Evolutionary conservation across 2,888 invertebrate species (phyloP).

Genomic region (Auanema sp.): DNA sequence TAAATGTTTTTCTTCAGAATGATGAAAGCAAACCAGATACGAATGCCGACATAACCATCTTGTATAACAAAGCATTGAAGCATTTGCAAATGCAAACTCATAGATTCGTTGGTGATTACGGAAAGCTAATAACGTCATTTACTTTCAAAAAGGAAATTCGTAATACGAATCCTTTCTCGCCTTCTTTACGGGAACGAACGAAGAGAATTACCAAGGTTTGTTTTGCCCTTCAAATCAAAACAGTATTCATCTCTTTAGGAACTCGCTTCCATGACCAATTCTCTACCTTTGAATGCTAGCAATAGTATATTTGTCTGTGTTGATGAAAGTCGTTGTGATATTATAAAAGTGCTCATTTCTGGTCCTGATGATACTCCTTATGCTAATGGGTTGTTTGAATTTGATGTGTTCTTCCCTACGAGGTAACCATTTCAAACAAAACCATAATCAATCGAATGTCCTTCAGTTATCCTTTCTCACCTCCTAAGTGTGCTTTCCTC

Average conservation of each 20-base stretch:
- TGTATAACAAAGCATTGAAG: conserved; percentile 37
- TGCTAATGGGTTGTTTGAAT: conserved; percentile 69
- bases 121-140: conserved; percentile 51
- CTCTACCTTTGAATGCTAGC: conserved; percentile 54
- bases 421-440: conserved; percentile 18
- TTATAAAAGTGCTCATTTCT: conserved; percentile 58
- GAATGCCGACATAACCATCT: conserved; percentile 20
- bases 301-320: conserved; percentile 63
- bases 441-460: neutral
- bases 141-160: conserved; percentile 61
- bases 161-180: conserved; percentile 60
- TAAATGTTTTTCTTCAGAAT: neutral
- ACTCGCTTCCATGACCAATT: conserved; percentile 60
- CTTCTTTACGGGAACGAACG: conserved; percentile 55
- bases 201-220: conserved; percentile 50
- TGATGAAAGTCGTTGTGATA: conserved; percentile 61
- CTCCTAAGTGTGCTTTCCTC: conserved; percentile 71
- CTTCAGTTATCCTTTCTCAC: conserved; percentile 69
- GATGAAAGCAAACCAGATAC: conserved; percentile 9
- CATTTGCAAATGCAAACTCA: conserved; percentile 38
- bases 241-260: conserved; percentile 38
- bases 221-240: neutral
- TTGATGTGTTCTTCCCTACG: conserved; percentile 64
- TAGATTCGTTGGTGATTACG: conserved; percentile 53
- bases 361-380: conserved; percentile 72